phyloP scores from a whole-genome alignment of 2,797 vertebrate genomes.

The Typhlichthys eigenmanni region DNA sequence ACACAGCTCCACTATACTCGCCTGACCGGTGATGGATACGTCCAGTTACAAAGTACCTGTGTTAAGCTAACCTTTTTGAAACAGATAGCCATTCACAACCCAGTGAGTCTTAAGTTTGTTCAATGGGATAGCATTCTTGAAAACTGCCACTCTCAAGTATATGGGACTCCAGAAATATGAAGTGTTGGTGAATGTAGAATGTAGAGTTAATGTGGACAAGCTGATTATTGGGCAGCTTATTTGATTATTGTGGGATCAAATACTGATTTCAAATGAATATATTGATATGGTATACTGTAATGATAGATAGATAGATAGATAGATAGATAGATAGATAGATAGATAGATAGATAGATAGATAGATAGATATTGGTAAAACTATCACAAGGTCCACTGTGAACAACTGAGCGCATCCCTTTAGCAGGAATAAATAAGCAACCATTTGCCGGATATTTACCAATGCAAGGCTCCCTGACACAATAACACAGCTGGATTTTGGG shows the following conservation, averaged over 20 bases:
- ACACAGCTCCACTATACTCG: constrained; percentile 57
- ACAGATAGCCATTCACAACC: constrained; percentile 85
- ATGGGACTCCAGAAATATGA: constrained; percentile 19
- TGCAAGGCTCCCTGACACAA: constrained; percentile 38
- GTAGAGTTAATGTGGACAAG: not conserved
- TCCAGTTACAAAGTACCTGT: constrained; percentile 79
- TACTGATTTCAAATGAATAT: no score
- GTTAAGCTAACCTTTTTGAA: constrained; percentile 75
- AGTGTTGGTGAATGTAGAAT: constrained; percentile 29
- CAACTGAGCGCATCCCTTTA: not conserved
- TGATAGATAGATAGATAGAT: not conserved
- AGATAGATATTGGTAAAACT: not conserved
- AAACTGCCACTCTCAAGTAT: constrained; percentile 44
- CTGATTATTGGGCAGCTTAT: no score
- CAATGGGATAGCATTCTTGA: constrained; percentile 19
- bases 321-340: not conserved
- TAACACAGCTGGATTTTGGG: constrained; percentile 74
- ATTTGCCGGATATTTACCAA: constrained; percentile 40
- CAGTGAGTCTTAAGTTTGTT: constrained; percentile 65
- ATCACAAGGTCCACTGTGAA: no score
- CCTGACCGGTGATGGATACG: constrained; percentile 78
- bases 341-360: not conserved
- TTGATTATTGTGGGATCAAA: no score
- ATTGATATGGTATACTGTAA: not conserved
- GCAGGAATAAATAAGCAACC: not conserved